Evolutionary conservation across 2,113 vertebrate species (phyloP), one percentile per base, ranked within the genome.

Genomic region (Misgurnus anguillicaudatus): DNA sequence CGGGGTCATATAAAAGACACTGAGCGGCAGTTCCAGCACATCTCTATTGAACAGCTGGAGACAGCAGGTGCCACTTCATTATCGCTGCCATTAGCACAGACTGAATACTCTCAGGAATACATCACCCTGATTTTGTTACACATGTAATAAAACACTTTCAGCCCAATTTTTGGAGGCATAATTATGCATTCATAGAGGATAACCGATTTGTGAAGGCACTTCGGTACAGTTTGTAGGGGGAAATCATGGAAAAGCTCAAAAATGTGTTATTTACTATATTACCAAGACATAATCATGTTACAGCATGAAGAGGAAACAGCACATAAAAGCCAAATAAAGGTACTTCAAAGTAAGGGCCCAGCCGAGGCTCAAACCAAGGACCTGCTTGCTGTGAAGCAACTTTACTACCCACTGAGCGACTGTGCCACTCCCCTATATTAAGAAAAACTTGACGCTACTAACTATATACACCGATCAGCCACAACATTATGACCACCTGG

Each of bases 11-110:
- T 36, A 4, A 48, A 55, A 70, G 6, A 51, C 16, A n/a, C 48
- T 19, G 48, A 39, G 68, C 36, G 47, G 48, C 31, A 39, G 68
- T 55, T 9, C 14, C n/a, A 19, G 6, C 48, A 7, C 51, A 5
- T 16, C 48, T 19, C 5, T 60, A 9, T 13, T 39, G 67, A 62
- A 38, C 81, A 85, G 75, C 76, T 79, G 77, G 58, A 66, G 62
- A 69, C 11, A 42, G 60, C 79, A 75, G 58, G 53, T 68, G 13
- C 53, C 67, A 14, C 11, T 64, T 76, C 45, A 53, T 62, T 60
- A 45, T 69, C 48, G 10, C 21, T 6, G 58, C 36, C 53, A 75
- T 73, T 63, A 78, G 11, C 39, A 66, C 17, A 67, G 19, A 51
- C 24, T 51, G 21, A n/a, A 73, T 60, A 31, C 41, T 75, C 73